Conservation (phyloP, 2,113 vertebrate genomes). For the Oryzias woworae region DNA sequence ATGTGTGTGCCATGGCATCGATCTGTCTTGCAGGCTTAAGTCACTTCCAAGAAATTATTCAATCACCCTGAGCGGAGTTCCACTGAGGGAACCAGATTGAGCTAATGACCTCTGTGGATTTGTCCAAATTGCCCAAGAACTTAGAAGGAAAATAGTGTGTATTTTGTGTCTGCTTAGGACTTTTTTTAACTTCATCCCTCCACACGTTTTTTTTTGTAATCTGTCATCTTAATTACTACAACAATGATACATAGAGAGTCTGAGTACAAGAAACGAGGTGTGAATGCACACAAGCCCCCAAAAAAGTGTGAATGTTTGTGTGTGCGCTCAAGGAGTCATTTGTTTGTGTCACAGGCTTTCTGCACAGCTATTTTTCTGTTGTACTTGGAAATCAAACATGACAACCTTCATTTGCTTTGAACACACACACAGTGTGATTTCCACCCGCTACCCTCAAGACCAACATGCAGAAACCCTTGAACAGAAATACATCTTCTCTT, state of each 20-base stretch:
- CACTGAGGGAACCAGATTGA: conserved; percentile 34
- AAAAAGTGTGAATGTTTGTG: conserved; percentile 6
- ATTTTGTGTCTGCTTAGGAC: conserved; percentile 2
- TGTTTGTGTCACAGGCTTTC: conserved; percentile 27
- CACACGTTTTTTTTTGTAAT: conserved; percentile 18
- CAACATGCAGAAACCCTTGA: conserved; percentile 4
- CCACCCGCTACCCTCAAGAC: not conserved
- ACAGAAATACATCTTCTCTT: conserved; percentile 20
- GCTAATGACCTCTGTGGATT: conserved; percentile 36
- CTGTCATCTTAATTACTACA: conserved; percentile 52
- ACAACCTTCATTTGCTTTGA: conserved; percentile 32
- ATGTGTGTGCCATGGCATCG: conserved; percentile 41
- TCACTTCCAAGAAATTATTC: conserved; percentile 61
- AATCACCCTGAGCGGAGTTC: conserved; percentile 46
- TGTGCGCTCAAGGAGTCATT: conserved; percentile 22
- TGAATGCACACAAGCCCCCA: conserved; percentile 19
- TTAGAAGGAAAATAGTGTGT: conserved; percentile 2
- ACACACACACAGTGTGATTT: conserved; percentile 4
- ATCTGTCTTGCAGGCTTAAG: conserved; percentile 52
- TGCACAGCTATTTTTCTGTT: conserved; percentile 23
- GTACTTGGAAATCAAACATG: conserved; percentile 23
- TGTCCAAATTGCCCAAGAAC: conserved; percentile 22
- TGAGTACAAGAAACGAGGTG: conserved; percentile 10
- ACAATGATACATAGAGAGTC: conserved; percentile 19
- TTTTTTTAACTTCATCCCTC: conserved; percentile 7